phyloP scores from a whole-genome alignment of 2,888 invertebrate species.

The Scrobipalpa costella region DNA sequence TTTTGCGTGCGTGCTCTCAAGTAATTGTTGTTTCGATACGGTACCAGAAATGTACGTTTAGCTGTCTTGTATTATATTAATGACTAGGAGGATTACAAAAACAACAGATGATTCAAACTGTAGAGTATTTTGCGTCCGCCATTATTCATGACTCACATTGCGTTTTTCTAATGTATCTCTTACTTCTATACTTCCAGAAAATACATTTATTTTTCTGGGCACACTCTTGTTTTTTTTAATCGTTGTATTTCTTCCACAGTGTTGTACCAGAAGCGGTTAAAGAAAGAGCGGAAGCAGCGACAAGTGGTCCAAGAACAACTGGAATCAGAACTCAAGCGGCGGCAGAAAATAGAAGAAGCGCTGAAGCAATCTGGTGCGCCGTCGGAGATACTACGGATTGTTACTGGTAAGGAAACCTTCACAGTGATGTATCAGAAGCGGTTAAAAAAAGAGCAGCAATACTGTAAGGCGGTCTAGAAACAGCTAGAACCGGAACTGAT shows the following conservation, averaged over 20 bases:
- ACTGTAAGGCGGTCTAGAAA: too few species aligned
- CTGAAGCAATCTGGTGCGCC: constrained; percentile 88
- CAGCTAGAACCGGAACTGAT: too few species aligned
- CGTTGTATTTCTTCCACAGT: constrained; percentile 76
- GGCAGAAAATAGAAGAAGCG: constrained; percentile 90
- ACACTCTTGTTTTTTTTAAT: neutral
- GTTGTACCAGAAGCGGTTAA: constrained; percentile 93
- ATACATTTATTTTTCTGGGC: neutral
- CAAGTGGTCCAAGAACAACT: constrained; percentile 92
- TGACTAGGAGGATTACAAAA: constrained; percentile 7
- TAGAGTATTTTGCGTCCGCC: neutral
- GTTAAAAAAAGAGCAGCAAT: too few species aligned
- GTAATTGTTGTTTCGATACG: constrained; percentile 67
- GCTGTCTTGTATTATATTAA: constrained; percentile 25
- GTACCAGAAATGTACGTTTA: constrained; percentile 47
- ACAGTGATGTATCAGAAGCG: neutral
- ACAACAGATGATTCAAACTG: neutral
- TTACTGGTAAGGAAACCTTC: constrained; percentile 83
- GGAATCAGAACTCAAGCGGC: constrained; percentile 89
- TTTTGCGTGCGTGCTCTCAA: constrained; percentile 53
- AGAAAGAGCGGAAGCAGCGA: constrained; percentile 92
- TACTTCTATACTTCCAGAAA: too few species aligned
- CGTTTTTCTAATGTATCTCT: neutral
- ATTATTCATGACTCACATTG: neutral
- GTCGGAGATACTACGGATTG: constrained; percentile 88